Evolutionary conservation across 2,888 invertebrate species (phyloP).

Genomic region (Erannis defoliaria): DNA sequence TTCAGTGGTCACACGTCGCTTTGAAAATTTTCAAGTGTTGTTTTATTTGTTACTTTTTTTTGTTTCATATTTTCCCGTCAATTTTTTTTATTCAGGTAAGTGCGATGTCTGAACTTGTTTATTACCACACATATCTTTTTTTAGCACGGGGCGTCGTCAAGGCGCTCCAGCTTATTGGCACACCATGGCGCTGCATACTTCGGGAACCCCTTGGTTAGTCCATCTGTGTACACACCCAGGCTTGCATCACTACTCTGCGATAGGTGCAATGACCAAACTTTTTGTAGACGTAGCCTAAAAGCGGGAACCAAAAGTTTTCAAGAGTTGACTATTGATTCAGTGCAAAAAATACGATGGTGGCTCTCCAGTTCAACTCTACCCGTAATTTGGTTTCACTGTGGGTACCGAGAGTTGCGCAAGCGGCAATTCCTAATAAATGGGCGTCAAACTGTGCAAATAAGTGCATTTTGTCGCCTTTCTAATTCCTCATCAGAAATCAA

Average conservation of each 20-base stretch:
- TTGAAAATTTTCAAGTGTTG: no score
- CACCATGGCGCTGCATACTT: no score
- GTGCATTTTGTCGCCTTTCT: constrained; percentile 54
- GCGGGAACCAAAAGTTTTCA: background rate
- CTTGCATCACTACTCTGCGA: constrained; percentile 57
- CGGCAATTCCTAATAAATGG: constrained; percentile 60
- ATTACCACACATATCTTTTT: no score
- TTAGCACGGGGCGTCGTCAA: no score
- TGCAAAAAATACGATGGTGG: background rate
- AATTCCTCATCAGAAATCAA: constrained; percentile 50
- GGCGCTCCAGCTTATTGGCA: no score
- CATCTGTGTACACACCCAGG: constrained; percentile 71
- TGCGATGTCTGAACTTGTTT: no score
- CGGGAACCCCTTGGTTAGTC: no score
- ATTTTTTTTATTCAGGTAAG: no score
- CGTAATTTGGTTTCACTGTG: background rate
- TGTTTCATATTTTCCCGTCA: no score
- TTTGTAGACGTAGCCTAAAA: background rate
- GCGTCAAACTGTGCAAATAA: constrained; percentile 70
- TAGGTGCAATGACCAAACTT: background rate
- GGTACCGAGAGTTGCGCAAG: constrained; percentile 63
- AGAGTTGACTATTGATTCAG: background rate
- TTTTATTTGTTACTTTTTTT: no score
- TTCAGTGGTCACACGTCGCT: no score
- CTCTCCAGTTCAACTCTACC: background rate